These are phyloP conservation scores for Himalopsyche anomala DNA, from an alignment of 2,888 invertebrate species.

Conservation along the genomic window DNA sequence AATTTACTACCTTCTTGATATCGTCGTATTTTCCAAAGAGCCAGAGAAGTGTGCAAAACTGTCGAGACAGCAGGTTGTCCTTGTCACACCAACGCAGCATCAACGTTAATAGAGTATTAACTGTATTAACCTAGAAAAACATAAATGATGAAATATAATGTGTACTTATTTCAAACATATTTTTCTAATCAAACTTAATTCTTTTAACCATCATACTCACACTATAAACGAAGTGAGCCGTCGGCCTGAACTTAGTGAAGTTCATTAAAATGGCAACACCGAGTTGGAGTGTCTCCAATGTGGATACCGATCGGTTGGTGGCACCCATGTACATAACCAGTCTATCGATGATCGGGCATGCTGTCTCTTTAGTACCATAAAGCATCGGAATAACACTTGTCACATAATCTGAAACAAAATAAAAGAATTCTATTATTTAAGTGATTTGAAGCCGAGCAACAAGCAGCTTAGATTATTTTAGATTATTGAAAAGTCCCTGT, in stretches of 20 bases:
- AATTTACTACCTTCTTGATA: slow-evolving; percentile 71
- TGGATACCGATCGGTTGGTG: slow-evolving; percentile 79
- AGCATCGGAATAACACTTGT: slow-evolving; percentile 75
- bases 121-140: slow-evolving; percentile 8
- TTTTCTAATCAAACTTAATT: no score
- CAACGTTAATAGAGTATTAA: slow-evolving; percentile 78
- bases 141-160: background rate
- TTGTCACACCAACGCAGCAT: slow-evolving; percentile 83
- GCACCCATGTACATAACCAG: slow-evolving; percentile 73
- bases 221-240: slow-evolving; percentile 79
- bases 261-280: slow-evolving; percentile 81
- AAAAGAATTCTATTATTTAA: background rate
- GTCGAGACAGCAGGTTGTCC: slow-evolving; percentile 80
- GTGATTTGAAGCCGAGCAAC: background rate
- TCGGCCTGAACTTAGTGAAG: slow-evolving; percentile 79
- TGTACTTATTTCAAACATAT: background rate
- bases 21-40: slow-evolving; percentile 78
- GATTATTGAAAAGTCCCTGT: background rate
- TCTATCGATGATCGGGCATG: slow-evolving; percentile 61
- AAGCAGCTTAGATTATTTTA: background rate
- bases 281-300: slow-evolving; percentile 76
- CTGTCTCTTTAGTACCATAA: slow-evolving; percentile 69
- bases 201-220: slow-evolving; percentile 69
- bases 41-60: slow-evolving; percentile 82
- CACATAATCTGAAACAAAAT: slow-evolving; percentile 70